Evolutionary conservation across 2,888 invertebrate species (phyloP).

Genomic region (Scotopteryx bipunctaria): DNA sequence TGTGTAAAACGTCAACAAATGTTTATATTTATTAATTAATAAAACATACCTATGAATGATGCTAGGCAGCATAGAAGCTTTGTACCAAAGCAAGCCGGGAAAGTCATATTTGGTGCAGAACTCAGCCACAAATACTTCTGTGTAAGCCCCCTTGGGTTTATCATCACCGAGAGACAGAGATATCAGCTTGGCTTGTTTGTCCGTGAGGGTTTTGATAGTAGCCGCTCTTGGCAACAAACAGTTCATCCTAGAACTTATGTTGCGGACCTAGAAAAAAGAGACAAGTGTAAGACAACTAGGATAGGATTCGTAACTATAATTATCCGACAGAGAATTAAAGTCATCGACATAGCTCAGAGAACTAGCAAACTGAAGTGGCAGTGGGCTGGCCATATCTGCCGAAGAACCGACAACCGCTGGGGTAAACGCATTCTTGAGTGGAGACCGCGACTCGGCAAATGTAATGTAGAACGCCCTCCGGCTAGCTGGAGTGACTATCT

Average conservation of each 20-base stretch:
- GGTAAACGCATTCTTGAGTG: too few relatives aligned
- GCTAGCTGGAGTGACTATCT: too few relatives aligned
- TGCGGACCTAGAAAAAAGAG: constrained; percentile 57
- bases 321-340: too few relatives aligned
- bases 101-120: constrained; percentile 89
- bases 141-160: constrained; percentile 59
- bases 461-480: too few relatives aligned
- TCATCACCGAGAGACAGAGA: constrained; percentile 74
- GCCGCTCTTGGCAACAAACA: constrained; percentile 71
- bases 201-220: constrained; percentile 60
- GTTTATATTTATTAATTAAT: too few relatives aligned
- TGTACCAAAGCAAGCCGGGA: constrained; percentile 91
- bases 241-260: constrained; percentile 73
- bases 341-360: too few relatives aligned
- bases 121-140: constrained; percentile 93
- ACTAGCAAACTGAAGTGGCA: too few relatives aligned
- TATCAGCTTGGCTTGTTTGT: constrained; percentile 64
- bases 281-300: background rate
- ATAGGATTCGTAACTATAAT: too few relatives aligned
- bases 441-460: too few relatives aligned
- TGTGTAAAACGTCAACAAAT: too few relatives aligned
- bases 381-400: too few relatives aligned
- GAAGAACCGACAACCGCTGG: too few relatives aligned
- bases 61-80: constrained; percentile 92
- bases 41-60: constrained; percentile 88